Conservation (phyloP, 2,797 vertebrate genomes). For the Micromesistius poutassou region DNA sequence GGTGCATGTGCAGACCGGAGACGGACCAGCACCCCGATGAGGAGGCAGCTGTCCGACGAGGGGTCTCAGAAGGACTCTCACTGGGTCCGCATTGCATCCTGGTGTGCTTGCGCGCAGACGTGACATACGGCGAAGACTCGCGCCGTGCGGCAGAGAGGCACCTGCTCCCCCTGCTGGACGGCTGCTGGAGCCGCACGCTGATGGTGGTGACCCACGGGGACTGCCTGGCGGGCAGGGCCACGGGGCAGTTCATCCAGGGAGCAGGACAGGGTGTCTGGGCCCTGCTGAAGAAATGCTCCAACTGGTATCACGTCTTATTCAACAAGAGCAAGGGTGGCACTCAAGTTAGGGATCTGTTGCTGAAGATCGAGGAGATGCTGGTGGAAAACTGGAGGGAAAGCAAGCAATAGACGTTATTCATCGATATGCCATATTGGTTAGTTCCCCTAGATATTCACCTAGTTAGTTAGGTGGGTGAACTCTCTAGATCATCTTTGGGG, state of each 20-base stretch:
- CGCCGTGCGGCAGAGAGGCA: background rate
- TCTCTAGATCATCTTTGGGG: too few species aligned
- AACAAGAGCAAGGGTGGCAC: background rate
- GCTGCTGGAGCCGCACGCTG: background rate
- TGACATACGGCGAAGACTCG: too few species aligned
- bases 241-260: background rate
- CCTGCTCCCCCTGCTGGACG: background rate
- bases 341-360: background rate
- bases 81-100: too few species aligned
- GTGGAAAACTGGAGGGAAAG: background rate
- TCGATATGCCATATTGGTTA: background rate
- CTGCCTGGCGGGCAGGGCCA: background rate
- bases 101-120: too few species aligned
- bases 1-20: too few species aligned
- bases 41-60: too few species aligned
- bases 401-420: background rate
- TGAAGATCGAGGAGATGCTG: background rate
- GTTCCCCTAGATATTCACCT: background rate
- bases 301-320: background rate
- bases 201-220: background rate
- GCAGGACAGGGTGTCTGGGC: background rate
- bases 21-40: too few species aligned
- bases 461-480: too few species aligned
- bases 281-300: background rate
- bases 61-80: too few species aligned